Base-by-base conservation (phyloP, 1,140 invertebrate genomes). In the Drosophila bocqueti region DNA sequence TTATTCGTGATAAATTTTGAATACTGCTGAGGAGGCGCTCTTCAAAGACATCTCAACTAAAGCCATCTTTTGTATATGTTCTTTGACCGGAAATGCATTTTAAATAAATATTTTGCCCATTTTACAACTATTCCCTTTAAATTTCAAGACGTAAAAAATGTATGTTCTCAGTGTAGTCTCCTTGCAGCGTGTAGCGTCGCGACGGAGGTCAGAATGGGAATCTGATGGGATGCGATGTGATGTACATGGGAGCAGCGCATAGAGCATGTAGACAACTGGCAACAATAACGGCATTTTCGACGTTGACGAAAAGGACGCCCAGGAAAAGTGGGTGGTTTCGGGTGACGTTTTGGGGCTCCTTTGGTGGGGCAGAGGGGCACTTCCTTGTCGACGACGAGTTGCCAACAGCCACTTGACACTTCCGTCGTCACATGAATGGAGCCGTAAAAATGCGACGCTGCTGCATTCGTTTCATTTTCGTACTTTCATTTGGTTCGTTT, bases 361-460 rank as follows among this genome's bases (percentile, higher is more conserved):
- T 38, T 40, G 4, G 49, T 31, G 18, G 43, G 34, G 46, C 24
- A 38, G 36, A 57, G 36, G 71, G 69, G 68, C 26, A 85, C 79
- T 79, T 82, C 79, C 63, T 74, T 84, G 85, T 90, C 85, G 81
- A 76, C 81, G 85, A 80, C 76, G 85, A 90, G 86, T 90, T 90
- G 85, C 85, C 85, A 90, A 90, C 85, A 90, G 85, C 85, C 85
- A 90, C 85, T 90, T 90, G 85, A 90, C 85, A 90, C 85, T 90
- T 90, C 85, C 85, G 85, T 86, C 85, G 81, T 90, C 85, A 87
- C 85, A 85, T 90, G 85, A 90, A 90, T 90, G 85, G 85, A 91
- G 85, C 81, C 85, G 85, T 89, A 90, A 89, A 89, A 90, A 90
- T 90, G 85, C 71, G 85, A 90, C 85, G 85, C 82, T 89, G 69